Evolutionary conservation across 2,113 vertebrate genomes (phyloP).

Genomic region (Salvelinus fontinalis): DNA sequence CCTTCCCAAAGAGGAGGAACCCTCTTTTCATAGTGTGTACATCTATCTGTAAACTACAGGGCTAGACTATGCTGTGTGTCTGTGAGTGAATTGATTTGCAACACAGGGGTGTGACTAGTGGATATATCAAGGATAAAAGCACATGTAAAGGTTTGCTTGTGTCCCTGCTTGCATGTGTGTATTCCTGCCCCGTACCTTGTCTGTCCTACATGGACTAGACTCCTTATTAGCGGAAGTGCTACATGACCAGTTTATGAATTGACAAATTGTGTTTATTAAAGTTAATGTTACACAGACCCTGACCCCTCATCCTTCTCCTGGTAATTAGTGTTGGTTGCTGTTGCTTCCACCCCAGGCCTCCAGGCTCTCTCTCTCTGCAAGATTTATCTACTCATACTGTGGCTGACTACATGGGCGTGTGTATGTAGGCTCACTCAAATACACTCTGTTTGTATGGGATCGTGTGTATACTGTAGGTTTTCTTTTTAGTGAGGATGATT

Average conservation of each 20-base stretch:
- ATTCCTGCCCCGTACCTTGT: constrained; percentile 26
- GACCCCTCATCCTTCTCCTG: constrained; percentile 70
- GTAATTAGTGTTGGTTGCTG: constrained; percentile 73
- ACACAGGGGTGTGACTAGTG: too few relatives aligned
- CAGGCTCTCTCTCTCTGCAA: background rate
- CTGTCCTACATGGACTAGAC: constrained; percentile 37
- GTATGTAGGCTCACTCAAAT: too few relatives aligned
- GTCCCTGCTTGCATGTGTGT: background rate
- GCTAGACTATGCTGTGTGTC: too few relatives aligned
- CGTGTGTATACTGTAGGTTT: too few relatives aligned
- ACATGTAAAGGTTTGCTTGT: background rate
- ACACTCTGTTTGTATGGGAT: too few relatives aligned
- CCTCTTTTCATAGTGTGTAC: too few relatives aligned
- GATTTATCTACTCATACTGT: background rate
- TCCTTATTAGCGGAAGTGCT: constrained; percentile 46
- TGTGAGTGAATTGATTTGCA: too few relatives aligned
- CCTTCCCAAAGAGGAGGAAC: too few relatives aligned
- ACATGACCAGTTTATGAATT: constrained; percentile 55
- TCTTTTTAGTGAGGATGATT: too few relatives aligned
- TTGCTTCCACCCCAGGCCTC: constrained; percentile 32
- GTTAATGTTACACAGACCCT: constrained; percentile 69
- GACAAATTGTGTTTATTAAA: constrained; percentile 74
- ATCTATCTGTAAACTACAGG: too few relatives aligned
- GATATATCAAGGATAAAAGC: too few relatives aligned
- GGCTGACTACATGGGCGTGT: background rate